Base-by-base conservation (phyloP, 1,140 invertebrate genomes). In the Diorhabda elongata region DNA sequence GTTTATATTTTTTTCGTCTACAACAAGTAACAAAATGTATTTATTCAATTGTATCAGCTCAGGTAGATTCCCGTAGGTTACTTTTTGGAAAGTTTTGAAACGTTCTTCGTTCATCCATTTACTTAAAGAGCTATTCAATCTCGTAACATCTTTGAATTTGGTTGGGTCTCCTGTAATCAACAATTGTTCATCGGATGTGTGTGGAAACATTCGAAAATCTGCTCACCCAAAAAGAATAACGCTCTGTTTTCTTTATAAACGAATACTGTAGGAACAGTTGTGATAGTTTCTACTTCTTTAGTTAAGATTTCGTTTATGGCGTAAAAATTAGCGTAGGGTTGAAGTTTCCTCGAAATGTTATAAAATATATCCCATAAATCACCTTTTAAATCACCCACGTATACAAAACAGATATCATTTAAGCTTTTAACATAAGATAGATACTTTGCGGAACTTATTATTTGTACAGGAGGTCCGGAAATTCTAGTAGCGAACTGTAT, bases 401-500 rank as follows among this genome's bases (percentile, higher is more conserved):
- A 97, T 70, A 95, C 86, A 83, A 98, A 98, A 81, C 97, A 96
- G 47, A 96, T 85, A 61, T 89, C 86, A 76, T 92, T 91, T 41
- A 87, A 84, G 71, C 86, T 87, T 79, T 92, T 91, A 3, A 92
- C 84, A 74, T 87, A 88, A 60, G 90, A 87, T 69, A 96, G 87
- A 76, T 92, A 94, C 71, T 93, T 89, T 11, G 88, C 83, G 80
- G 88, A 89, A 26, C 89, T 90, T 11, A 97, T 85, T 75, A 89
- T 85, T 77, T 94, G 89, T 2, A 98, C 90, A 3, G 93, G 88
- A 9, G 95, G 94, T 58, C 95, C 94, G 70, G 89, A 89, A 85
- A 98, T 92, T 78, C 96, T 86, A 67, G 91, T 81, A 6, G 94
- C 95, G 89, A 98, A 99, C 76, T 96, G 92, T 0, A 98, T 87